These are phyloP conservation scores for Melinaea marsaeus DNA, from an alignment of 2,888 invertebrate genomes.

Conservation along the genomic window DNA sequence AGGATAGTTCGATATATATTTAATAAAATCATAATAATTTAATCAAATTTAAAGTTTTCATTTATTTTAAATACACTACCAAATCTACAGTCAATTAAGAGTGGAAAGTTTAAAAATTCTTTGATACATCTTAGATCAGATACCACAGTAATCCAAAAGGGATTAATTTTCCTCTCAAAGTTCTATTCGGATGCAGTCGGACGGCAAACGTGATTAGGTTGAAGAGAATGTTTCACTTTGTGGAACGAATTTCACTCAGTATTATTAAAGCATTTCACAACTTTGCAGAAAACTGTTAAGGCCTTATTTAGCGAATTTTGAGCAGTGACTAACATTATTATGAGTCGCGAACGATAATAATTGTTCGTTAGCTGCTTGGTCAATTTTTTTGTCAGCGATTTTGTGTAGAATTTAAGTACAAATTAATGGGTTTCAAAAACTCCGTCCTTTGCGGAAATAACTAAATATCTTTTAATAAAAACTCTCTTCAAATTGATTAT, in stretches of 20 bases:
- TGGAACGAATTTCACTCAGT: constrained; percentile 6
- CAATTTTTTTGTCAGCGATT: not conserved
- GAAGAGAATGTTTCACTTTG: constrained; percentile 13
- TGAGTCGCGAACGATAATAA: not conserved
- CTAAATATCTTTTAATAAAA: no score
- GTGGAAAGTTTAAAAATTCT: not conserved
- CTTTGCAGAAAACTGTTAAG: not conserved
- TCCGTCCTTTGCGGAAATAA: no score
- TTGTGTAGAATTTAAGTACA: not conserved
- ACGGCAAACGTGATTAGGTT: constrained; percentile 18
- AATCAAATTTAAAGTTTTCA: no score
- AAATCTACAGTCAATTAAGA: not conserved
- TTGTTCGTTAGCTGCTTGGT: not conserved
- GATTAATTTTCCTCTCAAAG: constrained; percentile 19
- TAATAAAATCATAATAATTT: no score
- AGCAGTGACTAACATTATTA: not conserved
- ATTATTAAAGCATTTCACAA: constrained; percentile 7
- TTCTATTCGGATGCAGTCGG: constrained; percentile 19
- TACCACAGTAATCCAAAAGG: constrained; percentile 18
- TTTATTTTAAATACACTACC: no score
- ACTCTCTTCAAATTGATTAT: no score
- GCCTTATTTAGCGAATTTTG: not conserved
- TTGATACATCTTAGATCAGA: constrained; percentile 9
- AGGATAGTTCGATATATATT: no score
- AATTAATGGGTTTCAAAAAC: no score